These are phyloP conservation scores for Cephalopachus bancanus DNA, from an alignment of 2,797 vertebrate species.

Conservation along the genomic window DNA sequence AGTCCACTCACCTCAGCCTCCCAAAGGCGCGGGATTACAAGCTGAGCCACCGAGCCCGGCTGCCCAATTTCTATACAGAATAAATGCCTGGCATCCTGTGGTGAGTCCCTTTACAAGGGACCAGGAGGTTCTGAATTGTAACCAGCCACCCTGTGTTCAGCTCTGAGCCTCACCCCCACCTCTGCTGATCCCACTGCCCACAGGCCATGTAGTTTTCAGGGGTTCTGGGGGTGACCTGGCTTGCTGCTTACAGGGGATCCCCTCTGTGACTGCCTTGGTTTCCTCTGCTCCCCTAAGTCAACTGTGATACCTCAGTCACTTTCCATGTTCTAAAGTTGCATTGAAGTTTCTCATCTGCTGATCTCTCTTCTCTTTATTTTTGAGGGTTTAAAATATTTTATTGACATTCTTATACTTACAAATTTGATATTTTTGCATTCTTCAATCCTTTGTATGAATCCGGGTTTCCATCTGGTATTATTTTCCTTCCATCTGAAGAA, in stretches of 20 bases:
- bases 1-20: no score
- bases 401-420: constrained; percentile 65
- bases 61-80: background rate
- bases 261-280: background rate
- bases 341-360: constrained; percentile 56
- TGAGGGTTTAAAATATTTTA: constrained; percentile 77
- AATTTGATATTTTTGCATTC: constrained; percentile 57
- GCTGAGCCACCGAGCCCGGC: no score
- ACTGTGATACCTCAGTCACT: background rate
- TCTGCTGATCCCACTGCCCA: background rate
- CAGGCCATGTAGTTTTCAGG: background rate
- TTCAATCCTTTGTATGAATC: constrained; percentile 64
- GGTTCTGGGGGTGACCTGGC: background rate
- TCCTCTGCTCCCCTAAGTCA: background rate
- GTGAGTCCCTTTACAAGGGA: background rate
- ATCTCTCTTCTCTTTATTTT: constrained; percentile 63
- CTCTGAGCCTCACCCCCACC: background rate
- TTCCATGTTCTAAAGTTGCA: constrained; percentile 27
- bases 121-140: background rate
- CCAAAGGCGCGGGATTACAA: no score
- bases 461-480: constrained; percentile 57
- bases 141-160: background rate
- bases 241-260: background rate
- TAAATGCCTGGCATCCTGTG: background rate
- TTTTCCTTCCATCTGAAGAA: constrained; percentile 64